These are phyloP conservation scores for Heteromurus nitidus DNA, from an alignment of 2,888 invertebrate genomes.

Conservation along the genomic window DNA sequence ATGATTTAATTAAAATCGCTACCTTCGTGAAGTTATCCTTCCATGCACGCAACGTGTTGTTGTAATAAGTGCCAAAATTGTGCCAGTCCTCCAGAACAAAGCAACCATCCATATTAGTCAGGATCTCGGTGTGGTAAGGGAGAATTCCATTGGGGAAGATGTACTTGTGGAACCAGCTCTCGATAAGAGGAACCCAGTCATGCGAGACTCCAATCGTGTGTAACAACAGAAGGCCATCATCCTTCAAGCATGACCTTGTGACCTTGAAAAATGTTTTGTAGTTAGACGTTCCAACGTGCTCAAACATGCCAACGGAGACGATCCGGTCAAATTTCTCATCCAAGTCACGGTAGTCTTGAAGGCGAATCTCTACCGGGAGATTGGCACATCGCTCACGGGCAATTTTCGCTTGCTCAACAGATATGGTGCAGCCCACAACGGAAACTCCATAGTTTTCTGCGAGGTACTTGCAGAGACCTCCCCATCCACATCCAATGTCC, in stretches of 20 bases:
- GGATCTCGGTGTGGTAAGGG: slow-evolving; percentile 69
- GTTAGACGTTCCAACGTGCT: slow-evolving; percentile 66
- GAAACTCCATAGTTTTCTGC: slow-evolving; percentile 68
- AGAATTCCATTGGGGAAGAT: slow-evolving; percentile 72
- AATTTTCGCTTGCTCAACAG: slow-evolving; percentile 65
- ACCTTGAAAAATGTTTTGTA: slow-evolving; percentile 68
- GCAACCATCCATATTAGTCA: slow-evolving; percentile 55
- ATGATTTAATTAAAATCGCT: no score
- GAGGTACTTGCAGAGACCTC: slow-evolving; percentile 69
- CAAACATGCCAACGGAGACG: slow-evolving; percentile 68
- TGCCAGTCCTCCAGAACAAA: slow-evolving; percentile 72
- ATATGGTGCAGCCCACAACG: slow-evolving; percentile 70
- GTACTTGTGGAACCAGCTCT: slow-evolving; percentile 71
- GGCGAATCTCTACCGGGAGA: slow-evolving; percentile 60
- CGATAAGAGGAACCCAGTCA: slow-evolving; percentile 63
- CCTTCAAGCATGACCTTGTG: slow-evolving; percentile 65
- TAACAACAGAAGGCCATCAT: slow-evolving; percentile 69
- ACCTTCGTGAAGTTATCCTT: slow-evolving; percentile 66
- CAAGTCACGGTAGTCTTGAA: slow-evolving; percentile 69
- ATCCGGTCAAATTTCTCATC: slow-evolving; percentile 71
- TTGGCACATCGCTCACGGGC: slow-evolving; percentile 56
- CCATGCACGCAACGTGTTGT: slow-evolving; percentile 69
- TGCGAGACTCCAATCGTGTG: slow-evolving; percentile 70
- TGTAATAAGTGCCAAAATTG: slow-evolving; percentile 69
- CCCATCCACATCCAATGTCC: slow-evolving; percentile 68